Evolutionary conservation across 2,888 invertebrate genomes (phyloP), one percentile per base, ranked within the genome.

Genomic region (Leptopterna dolabrata): DNA sequence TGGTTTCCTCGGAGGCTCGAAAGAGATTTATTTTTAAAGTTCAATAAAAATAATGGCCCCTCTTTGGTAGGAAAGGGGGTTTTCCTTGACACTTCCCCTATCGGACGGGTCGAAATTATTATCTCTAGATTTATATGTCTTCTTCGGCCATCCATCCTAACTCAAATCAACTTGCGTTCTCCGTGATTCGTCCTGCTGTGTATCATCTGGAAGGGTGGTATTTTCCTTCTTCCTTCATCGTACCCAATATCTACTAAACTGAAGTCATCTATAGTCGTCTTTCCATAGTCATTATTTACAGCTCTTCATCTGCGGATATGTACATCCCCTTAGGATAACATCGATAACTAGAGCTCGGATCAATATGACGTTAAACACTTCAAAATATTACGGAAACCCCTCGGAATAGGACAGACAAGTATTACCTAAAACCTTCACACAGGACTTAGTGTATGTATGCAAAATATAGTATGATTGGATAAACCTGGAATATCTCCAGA

Each of bases 31-130:
- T 81, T 63, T 63, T 63, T 63, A 81, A 81, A 81, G 81, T 81
- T 81, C 81, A 81, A 81, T 81, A 81, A 81, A 81, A 81, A 81
- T 81, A 81, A 81, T 81, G 81, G 81, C 27, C 63, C 63, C 47
- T 55, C 47, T 81, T 81, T n/a, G 16, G 29, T n/a, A n/a, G 55
- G 55, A 36, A 24, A 76, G 19, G 76, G 81, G 36, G 81, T 81
- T 81, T 81, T 36, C 36, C 81, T 81, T 55, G 81, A 81, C 63
- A 55, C 63, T 81, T 81, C 81, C 78, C 78, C 78, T 78, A 78
- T 78, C 78, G 78, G 78, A 45, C 78, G 78, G 78, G 78, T 78
- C 78, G 45, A 78, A 78, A 78, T 73, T 78, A 78, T 78, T 78
- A 78, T 78, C 78, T 78, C 27, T 27, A 4, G 78, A 78, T 78